Conservation (phyloP, 2,113 vertebrate species). For the Chamaetylas fuelleborni region DNA sequence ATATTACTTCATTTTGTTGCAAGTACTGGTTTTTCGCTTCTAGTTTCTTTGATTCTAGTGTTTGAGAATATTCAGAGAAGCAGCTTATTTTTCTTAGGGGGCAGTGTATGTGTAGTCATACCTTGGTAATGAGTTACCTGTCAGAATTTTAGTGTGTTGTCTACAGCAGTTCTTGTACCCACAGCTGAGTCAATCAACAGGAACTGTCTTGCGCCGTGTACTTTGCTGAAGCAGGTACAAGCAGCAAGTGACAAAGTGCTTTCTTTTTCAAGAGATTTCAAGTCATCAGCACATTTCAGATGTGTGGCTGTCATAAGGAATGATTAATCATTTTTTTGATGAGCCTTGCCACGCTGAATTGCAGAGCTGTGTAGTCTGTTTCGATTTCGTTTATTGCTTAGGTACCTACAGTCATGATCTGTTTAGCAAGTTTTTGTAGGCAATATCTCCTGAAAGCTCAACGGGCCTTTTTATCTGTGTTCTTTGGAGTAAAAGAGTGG, state of each 20-base stretch:
- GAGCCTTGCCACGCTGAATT: background rate
- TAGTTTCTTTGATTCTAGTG: background rate
- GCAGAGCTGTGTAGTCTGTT: background rate
- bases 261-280: background rate
- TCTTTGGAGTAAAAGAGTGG: background rate
- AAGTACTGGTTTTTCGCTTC: background rate
- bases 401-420: background rate
- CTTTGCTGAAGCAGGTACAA: background rate
- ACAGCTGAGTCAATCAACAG: background rate
- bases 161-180: background rate
- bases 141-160: background rate
- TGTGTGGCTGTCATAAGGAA: background rate
- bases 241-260: background rate
- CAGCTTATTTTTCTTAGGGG: background rate
- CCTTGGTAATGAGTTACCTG: background rate
- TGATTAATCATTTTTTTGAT: background rate
- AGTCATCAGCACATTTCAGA: background rate
- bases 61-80: background rate
- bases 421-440: background rate
- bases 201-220: background rate
- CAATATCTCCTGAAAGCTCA: rapidly evolving
- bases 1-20: background rate
- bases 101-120: background rate
- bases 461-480: background rate
- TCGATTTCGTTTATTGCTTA: background rate